Conservation (phyloP, 2,888 invertebrate species). For the Exephanes ischioxanthus region DNA sequence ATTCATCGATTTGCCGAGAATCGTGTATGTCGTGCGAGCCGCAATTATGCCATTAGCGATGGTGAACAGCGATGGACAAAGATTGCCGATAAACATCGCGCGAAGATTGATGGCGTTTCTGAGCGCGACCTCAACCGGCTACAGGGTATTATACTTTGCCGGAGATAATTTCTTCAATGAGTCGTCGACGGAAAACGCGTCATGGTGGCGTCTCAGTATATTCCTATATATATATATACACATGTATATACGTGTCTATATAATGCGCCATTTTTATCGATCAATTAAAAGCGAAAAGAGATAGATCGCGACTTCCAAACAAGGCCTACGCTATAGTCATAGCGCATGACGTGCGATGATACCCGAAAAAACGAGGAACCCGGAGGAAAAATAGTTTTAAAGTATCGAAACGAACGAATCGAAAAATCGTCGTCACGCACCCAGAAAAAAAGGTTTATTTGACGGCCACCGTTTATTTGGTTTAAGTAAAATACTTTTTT, state of each 20-base stretch:
- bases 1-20: slow-evolving; percentile 44
- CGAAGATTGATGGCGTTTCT: slow-evolving; percentile 47
- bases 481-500: too few relatives aligned
- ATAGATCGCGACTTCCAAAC: slow-evolving; percentile 11
- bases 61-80: slow-evolving; percentile 25
- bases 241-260: not conserved
- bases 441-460: too few relatives aligned
- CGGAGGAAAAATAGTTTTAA: not conserved
- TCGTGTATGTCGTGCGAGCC: slow-evolving; percentile 32
- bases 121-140: slow-evolving; percentile 33
- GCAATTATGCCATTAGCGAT: slow-evolving; percentile 57
- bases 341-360: not conserved
- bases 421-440: not conserved
- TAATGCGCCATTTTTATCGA: slow-evolving; percentile 46
- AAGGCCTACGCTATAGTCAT: not conserved
- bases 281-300: slow-evolving; percentile 46
- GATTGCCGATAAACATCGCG: slow-evolving; percentile 49
- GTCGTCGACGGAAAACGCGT: slow-evolving; percentile 31
- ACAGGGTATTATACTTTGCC: slow-evolving; percentile 32
- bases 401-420: not conserved
- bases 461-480: too few relatives aligned
- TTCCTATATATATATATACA: not conserved
- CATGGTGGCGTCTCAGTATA: not conserved
- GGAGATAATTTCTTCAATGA: slow-evolving; percentile 54
- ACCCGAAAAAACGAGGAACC: not conserved